Conservation (phyloP, 2,888 invertebrate species). For the Drepana falcataria region DNA sequence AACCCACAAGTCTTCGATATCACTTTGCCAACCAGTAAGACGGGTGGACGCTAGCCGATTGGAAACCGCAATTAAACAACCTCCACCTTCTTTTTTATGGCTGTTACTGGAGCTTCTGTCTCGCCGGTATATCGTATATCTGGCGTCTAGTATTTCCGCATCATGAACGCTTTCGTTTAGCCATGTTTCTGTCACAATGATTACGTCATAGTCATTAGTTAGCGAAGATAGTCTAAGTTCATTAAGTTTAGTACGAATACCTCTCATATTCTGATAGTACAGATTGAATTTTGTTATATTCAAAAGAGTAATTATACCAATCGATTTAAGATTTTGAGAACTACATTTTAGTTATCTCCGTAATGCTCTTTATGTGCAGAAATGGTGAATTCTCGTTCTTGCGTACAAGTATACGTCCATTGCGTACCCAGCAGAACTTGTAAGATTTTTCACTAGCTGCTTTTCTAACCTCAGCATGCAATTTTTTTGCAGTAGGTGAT, state of each 20-base stretch:
- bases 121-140: not conserved
- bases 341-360: not conserved
- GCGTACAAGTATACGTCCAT: not conserved
- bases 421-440: not conserved
- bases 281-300: not conserved
- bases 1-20: too few relatives aligned
- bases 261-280: too few relatives aligned
- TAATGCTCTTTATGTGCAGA: not conserved
- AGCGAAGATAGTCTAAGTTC: not conserved
- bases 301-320: too few relatives aligned
- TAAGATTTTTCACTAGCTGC: not conserved
- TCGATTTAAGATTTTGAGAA: too few relatives aligned
- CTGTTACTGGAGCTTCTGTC: not conserved
- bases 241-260: too few relatives aligned
- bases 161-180: not conserved
- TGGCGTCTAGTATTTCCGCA: not conserved
- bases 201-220: not conserved
- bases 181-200: not conserved
- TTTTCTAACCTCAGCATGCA: not conserved
- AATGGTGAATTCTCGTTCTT: not conserved
- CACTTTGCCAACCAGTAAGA: too few relatives aligned
- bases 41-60: too few relatives aligned
- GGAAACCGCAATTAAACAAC: too few relatives aligned
- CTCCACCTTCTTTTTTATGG: too few relatives aligned
- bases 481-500: not conserved